Evolutionary conservation across 1,140 invertebrate genomes (phyloP).

Genomic region (Ridgeia piscesae): DNA sequence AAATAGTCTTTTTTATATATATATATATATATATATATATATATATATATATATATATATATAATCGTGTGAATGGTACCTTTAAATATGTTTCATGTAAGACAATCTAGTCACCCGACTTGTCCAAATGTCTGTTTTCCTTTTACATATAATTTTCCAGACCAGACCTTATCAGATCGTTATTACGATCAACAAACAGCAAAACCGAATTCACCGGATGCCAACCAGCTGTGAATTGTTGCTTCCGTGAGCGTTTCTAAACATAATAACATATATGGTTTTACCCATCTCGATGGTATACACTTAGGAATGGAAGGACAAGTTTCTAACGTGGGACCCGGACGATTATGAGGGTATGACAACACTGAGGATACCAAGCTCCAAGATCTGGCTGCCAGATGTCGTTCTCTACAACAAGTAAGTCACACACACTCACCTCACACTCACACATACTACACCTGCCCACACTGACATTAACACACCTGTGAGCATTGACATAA

Average conservation of each 20-base stretch:
- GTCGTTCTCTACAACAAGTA: constrained; percentile 67
- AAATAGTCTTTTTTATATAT: no score
- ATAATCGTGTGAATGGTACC: background rate
- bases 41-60: no score
- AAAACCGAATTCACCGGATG: background rate
- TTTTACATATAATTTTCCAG: background rate
- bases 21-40: no score
- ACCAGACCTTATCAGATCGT: background rate
- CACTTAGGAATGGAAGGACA: constrained; percentile 62
- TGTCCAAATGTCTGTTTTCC: background rate
- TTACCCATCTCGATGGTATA: background rate
- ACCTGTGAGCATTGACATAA: no score
- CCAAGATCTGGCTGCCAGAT: constrained; percentile 64
- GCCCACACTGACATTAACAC: no score
- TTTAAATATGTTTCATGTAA: background rate
- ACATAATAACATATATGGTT: background rate
- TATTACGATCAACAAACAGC: background rate
- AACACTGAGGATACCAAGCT: constrained; percentile 62
- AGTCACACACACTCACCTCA: constrained; percentile 15
- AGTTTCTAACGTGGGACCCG: constrained; percentile 63
- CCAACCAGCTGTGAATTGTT: background rate
- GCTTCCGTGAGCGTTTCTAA: background rate
- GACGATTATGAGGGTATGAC: constrained; percentile 59
- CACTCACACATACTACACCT: no score
- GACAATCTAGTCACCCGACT: background rate